Base-by-base conservation (phyloP, 2,888 invertebrate genomes). In the Pristionchus japonicus region DNA sequence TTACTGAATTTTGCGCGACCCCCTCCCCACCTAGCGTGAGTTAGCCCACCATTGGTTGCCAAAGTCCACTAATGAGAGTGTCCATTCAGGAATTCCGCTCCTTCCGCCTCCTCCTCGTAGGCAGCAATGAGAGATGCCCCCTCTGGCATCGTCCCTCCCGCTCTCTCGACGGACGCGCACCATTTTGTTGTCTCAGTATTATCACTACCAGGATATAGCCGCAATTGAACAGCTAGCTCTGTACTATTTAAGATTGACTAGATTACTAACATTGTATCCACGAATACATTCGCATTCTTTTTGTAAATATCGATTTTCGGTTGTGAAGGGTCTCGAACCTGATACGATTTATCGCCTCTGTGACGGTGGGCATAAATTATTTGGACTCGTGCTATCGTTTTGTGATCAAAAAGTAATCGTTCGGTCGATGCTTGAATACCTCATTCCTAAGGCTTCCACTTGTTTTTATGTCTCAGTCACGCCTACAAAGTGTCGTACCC, bases 91-190 rank as follows among this genome's bases (percentile, higher is more conserved):
- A 43, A 90, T 89, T 20, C 91, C 92, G 13, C 88, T 92, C 23
- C 77, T 93, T 49, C 92, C 92, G 23, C 92, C 92, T 20, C 92
- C 92, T 31, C 92, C 86, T 77, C 77, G 77, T 27, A 77, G 77
- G 77, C 82, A 82, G 52, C 82, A 82, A 82, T 82, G 27, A 52
- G 34, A 13, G 27, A 31, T 47, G 31, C 31, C 6, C 67, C 37
- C 87, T 1, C 23, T 43, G n/a, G 84, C 57, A 27, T 64, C 67
- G 23, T 34, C 64, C 23, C 86, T 80, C 80, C 86, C 57, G 43
- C 43, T 77, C n/a, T n/a, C 77, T n/a, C 77, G 37, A 77, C 43
- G 77, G n/a, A 40, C 70, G 70, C 70, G 20, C 77, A 43, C 77
- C 77, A 77, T 11, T 34, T 77, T 40, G 43, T 77, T 77, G 77